Conservation (phyloP, 2,113 vertebrate genomes). For the Azemiops feae region DNA sequence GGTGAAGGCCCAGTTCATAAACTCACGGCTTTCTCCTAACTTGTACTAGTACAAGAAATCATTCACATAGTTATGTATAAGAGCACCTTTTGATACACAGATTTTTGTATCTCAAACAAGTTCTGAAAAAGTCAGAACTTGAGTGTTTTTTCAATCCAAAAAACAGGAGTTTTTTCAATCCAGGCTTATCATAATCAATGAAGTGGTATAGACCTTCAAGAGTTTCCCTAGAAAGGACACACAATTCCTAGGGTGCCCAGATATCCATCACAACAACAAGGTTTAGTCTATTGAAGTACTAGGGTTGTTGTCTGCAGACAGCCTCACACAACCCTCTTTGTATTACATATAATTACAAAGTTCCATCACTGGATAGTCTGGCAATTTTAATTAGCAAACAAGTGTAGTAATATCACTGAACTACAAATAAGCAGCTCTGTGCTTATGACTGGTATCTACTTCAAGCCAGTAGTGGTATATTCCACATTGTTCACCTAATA, state of each 20-base stretch:
- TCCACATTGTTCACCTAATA: neutral
- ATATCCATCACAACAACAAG: neutral
- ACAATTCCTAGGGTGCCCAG: neutral
- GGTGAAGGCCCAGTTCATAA: neutral
- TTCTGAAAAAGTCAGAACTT: neutral
- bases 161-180: neutral
- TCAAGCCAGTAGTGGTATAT: neutral
- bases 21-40: neutral
- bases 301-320: neutral
- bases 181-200: neutral
- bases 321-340: neutral
- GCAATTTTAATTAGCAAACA: neutral
- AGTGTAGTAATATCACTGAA: neutral
- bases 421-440: neutral
- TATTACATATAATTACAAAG: neutral
- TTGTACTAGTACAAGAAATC: neutral
- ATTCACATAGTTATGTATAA: neutral
- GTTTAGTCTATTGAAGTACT: neutral
- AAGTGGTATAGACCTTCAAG: constrained; percentile 8
- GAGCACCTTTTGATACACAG: neutral
- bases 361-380: neutral
- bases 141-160: neutral
- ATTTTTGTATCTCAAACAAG: neutral
- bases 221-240: rapidly evolving
- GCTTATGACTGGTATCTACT: neutral